These are phyloP conservation scores for Alauda arvensis DNA, from an alignment of 2,797 vertebrate genomes.

Conservation along the genomic window DNA sequence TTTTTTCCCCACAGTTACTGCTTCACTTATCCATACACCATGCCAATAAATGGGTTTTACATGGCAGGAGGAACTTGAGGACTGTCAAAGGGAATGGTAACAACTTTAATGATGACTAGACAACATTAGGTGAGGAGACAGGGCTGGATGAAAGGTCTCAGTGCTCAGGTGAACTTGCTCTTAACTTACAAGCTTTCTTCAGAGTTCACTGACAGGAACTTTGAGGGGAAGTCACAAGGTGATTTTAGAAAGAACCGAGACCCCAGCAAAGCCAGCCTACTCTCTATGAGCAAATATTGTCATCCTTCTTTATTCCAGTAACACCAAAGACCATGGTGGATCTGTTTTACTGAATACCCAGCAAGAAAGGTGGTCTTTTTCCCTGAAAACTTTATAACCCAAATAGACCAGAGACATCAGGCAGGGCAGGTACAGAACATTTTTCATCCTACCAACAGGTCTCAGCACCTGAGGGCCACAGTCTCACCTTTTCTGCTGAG, in stretches of 20 bases:
- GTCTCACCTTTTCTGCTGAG: neutral
- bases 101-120: neutral
- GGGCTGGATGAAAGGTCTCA: neutral
- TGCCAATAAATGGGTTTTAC: neutral
- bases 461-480: neutral
- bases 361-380: neutral
- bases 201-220: neutral
- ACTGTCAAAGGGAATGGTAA: neutral
- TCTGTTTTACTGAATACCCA: neutral
- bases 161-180: neutral
- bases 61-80: neutral
- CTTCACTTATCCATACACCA: neutral
- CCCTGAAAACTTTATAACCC: neutral
- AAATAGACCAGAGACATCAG: neutral
- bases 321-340: neutral
- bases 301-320: neutral
- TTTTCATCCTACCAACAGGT: neutral
- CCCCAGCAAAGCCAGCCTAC: neutral
- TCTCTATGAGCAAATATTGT: neutral
- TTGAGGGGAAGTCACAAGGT: neutral
- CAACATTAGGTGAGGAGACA: neutral
- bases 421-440: neutral
- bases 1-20: neutral
- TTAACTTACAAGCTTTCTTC: neutral
- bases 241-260: neutral